These are phyloP conservation scores for Agrotis ipsilon DNA, from an alignment of 2,888 invertebrate species.

Conservation along the genomic window DNA sequence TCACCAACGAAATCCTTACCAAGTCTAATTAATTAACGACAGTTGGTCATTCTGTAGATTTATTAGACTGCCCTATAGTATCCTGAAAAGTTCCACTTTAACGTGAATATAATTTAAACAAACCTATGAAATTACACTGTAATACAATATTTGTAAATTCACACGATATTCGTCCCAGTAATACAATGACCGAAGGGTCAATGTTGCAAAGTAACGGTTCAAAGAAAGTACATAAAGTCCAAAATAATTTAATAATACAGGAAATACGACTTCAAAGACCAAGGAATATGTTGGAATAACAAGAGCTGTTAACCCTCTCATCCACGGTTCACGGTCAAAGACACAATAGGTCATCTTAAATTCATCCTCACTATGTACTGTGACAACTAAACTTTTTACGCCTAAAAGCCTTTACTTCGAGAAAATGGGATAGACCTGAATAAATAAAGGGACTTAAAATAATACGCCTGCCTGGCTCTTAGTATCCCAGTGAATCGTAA, in stretches of 20 bases:
- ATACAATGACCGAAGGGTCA: background rate
- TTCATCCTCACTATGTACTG: background rate
- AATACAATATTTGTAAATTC: too few relatives aligned
- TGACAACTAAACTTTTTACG: background rate
- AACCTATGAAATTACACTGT: too few relatives aligned
- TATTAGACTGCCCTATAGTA: too few relatives aligned
- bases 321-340: slow-evolving; percentile 42
- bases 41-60: too few relatives aligned
- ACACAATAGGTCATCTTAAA: slow-evolving; percentile 6
- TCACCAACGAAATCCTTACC: too few relatives aligned
- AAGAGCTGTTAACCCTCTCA: slow-evolving; percentile 2
- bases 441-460: background rate
- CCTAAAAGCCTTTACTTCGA: background rate
- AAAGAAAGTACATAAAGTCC: slow-evolving; percentile 6
- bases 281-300: slow-evolving; percentile 12
- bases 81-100: too few relatives aligned
- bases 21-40: too few relatives aligned
- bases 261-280: slow-evolving; percentile 40
- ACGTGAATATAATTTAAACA: too few relatives aligned
- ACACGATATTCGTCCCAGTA: too few relatives aligned
- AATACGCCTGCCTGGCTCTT: background rate
- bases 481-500: background rate
- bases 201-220: background rate
- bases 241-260: slow-evolving; percentile 26
- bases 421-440: background rate